A percentile compares a stretch with the other conserved stretches of the same genome.
Evolutionary conservation across 2,113 vertebrate species (phyloP).

Genomic region (Oncorhynchus mykiss): DNA sequence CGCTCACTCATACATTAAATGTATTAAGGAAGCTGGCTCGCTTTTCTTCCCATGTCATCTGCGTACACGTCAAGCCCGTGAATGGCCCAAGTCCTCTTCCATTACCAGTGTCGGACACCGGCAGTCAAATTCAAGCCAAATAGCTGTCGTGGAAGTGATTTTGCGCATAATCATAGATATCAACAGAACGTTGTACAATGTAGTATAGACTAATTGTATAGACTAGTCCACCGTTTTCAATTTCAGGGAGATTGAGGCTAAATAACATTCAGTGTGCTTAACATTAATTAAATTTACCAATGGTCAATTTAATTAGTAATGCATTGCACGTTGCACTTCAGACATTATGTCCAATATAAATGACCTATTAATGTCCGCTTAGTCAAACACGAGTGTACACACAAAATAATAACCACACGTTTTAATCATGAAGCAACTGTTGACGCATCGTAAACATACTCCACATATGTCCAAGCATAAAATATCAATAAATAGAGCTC

Average conservation of each 20-base stretch:
- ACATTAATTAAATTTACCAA: neutral
- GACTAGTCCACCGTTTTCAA: neutral
- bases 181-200: neutral
- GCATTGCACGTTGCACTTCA: neutral
- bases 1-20: constrained; percentile 26
- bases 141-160: constrained; percentile 1
- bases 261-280: neutral
- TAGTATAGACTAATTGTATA: neutral
- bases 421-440: constrained; percentile 43
- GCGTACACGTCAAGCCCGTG: neutral
- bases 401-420: constrained; percentile 16
- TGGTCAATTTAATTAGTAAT: neutral
- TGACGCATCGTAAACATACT: constrained; percentile 53
- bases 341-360: constrained; percentile 5
- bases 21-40: constrained; percentile 13
- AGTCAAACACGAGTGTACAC: neutral
- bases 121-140: neutral
- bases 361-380: constrained; percentile 2
- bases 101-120: neutral
- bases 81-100: neutral
- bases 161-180: constrained; percentile 2
- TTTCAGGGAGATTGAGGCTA: neutral
- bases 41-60: constrained; percentile 25
- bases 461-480: constrained; percentile 42
- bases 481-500: constrained; percentile 57